phyloP scores from a whole-genome alignment of 2,113 vertebrate species.

The Barbus barbus region DNA sequence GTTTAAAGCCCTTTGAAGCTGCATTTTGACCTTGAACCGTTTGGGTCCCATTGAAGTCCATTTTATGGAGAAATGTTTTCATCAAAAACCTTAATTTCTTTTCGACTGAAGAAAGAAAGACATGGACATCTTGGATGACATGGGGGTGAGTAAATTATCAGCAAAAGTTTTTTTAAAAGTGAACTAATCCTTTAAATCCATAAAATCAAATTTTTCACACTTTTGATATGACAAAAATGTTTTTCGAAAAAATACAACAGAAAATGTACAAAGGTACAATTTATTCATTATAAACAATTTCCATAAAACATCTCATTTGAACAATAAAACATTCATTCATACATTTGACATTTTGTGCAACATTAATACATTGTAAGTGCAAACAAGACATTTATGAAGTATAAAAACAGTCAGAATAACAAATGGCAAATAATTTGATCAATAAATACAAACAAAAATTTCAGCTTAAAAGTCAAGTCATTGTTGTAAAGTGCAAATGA shows the following conservation, averaged over 20 bases:
- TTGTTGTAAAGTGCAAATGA: constrained; percentile 54
- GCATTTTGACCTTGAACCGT: too few species aligned
- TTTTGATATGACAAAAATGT: too few species aligned
- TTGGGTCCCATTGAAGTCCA: too few species aligned
- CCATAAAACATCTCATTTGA: constrained; percentile 38
- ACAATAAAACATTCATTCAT: constrained; percentile 46
- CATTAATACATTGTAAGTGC: constrained; percentile 34
- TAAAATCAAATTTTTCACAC: too few species aligned
- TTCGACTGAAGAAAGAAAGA: too few species aligned
- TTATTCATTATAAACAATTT: constrained; percentile 51
- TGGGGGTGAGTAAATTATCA: too few species aligned
- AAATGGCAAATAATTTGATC: constrained; percentile 33
- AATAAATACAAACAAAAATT: constrained; percentile 38
- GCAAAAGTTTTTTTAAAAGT: too few species aligned
- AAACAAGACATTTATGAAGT: constrained; percentile 44
- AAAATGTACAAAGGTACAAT: constrained; percentile 45
- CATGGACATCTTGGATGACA: too few species aligned
- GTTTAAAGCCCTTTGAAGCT: too few species aligned
- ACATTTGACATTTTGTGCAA: constrained; percentile 49
- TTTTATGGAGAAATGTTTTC: too few species aligned
- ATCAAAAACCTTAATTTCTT: too few species aligned
- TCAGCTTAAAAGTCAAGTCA: constrained; percentile 44
- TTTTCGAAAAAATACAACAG: not conserved
- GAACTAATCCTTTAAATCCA: too few species aligned
- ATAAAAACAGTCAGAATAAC: constrained; percentile 46